phyloP scores from a whole-genome alignment of 1,140 invertebrate species.

The Battus philenor region DNA sequence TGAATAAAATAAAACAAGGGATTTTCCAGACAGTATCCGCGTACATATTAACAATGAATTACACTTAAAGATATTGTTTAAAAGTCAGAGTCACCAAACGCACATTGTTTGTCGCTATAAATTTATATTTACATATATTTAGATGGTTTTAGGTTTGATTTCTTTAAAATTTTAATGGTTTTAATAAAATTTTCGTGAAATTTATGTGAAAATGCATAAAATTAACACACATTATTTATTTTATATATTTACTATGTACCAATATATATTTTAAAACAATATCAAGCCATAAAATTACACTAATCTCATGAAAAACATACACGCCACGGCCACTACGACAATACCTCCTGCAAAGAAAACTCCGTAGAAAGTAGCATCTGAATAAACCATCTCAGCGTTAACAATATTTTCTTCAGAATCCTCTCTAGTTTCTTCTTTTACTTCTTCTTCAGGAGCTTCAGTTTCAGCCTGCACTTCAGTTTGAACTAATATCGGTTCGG shows the following conservation, averaged over 20 bases:
- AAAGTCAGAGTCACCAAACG: no score
- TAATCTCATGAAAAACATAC: constrained; percentile 45
- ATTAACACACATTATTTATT: background rate
- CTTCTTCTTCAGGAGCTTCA: constrained; percentile 19
- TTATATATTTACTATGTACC: background rate
- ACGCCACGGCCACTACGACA: constrained; percentile 34
- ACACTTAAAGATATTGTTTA: no score
- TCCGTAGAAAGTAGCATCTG: constrained; percentile 43
- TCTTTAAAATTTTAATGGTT: no score
- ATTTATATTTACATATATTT: no score
- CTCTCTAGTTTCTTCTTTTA: constrained; percentile 14
- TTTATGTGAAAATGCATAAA: no score
- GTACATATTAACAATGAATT: no score
- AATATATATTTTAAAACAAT: background rate
- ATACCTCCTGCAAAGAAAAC: constrained; percentile 48
- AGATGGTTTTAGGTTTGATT: no score
- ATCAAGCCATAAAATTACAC: constrained; percentile 26
- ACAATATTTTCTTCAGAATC: background rate
- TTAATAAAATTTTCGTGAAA: no score
- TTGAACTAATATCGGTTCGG: constrained; percentile 19
- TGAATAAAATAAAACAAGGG: no score
- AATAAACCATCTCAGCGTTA: constrained; percentile 7
- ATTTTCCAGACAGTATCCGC: no score
- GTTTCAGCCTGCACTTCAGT: constrained; percentile 23
- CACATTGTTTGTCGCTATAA: no score